phyloP scores from a whole-genome alignment of 2,888 invertebrate species.

The Perdita meconis region DNA sequence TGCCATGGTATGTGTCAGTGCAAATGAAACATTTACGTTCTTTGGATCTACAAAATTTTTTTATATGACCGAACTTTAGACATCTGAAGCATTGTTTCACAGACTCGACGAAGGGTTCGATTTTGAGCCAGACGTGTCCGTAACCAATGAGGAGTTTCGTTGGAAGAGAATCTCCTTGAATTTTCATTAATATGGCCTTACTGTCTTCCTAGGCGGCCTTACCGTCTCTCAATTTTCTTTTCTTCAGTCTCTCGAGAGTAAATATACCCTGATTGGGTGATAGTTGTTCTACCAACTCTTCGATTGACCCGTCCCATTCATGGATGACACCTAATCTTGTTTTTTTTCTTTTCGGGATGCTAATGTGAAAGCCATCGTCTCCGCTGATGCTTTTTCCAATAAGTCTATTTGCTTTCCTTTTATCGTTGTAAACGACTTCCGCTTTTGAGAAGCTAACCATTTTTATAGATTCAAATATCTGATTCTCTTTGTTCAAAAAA shows the following conservation, averaged over 20 bases:
- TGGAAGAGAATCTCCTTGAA: slow-evolving; percentile 12
- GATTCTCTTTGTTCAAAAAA: neutral
- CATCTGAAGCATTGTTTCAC: slow-evolving; percentile 20
- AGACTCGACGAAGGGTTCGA: slow-evolving; percentile 14
- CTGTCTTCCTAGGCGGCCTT: neutral
- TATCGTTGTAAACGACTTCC: slow-evolving; percentile 1
- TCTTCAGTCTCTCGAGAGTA: slow-evolving; percentile 6
- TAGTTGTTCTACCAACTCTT: slow-evolving; percentile 5
- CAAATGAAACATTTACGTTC: neutral
- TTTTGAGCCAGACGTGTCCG: slow-evolving; percentile 22
- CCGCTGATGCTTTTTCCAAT: neutral
- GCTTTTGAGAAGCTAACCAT: slow-evolving; percentile 13
- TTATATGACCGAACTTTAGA: slow-evolving; percentile 1
- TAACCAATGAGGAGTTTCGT: slow-evolving; percentile 15
- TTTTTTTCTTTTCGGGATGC: slow-evolving; percentile 1
- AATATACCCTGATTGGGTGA: neutral
- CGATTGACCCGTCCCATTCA: slow-evolving; percentile 8
- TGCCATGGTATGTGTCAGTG: neutral
- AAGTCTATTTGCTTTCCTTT: neutral
- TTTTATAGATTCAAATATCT: neutral
- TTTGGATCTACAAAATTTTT: neutral
- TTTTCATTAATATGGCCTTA: neutral
- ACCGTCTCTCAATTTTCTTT: neutral
- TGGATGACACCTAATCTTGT: slow-evolving; percentile 4
- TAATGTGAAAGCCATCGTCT: neutral